A percentile compares a stretch with the other conserved stretches of the same genome.
Evolutionary conservation across 1,140 invertebrate species (phyloP).

Genomic region (Aphelenchoides avenae): DNA sequence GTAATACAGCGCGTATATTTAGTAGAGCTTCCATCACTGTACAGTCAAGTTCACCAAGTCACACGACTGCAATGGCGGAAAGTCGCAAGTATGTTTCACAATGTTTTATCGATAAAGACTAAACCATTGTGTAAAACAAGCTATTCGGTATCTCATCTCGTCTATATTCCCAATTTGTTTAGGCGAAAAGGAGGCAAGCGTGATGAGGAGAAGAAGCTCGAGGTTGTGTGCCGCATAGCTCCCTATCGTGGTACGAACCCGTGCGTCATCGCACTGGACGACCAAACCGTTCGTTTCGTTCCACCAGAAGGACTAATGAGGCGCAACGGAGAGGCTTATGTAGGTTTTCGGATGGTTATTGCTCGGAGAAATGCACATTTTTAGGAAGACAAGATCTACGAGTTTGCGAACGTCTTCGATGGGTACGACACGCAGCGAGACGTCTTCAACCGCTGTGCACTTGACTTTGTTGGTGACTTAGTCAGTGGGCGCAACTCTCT

Average conservation of each 20-base stretch:
- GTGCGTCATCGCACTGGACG: constrained; percentile 34
- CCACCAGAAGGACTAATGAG: constrained; percentile 21
- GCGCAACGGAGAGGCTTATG: constrained; percentile 30
- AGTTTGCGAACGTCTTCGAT: constrained; percentile 75
- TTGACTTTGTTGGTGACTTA: constrained; percentile 74
- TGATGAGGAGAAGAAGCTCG: constrained; percentile 22
- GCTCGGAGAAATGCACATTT: constrained; percentile 7
- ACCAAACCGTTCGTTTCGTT: constrained; percentile 24
- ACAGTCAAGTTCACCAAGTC: too few species aligned
- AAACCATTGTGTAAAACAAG: too few species aligned
- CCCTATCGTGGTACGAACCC: constrained; percentile 19
- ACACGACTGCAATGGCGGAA: too few species aligned
- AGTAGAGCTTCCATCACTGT: too few species aligned
- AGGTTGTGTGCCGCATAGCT: constrained; percentile 41
- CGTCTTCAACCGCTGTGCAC: constrained; percentile 77
- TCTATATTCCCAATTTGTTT: background rate
- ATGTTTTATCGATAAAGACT: too few species aligned
- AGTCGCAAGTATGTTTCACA: too few species aligned
- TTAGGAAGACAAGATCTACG: constrained; percentile 48
- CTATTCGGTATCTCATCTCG: too few species aligned
- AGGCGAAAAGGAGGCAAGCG: too few species aligned
- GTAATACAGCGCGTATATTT: too few species aligned
- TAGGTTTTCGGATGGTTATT: constrained; percentile 19
- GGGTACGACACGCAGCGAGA: constrained; percentile 72
- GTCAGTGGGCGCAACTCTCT: constrained; percentile 70